Evolutionary conservation across 1,140 invertebrate genomes (phyloP), one percentile per base, ranked within the genome.

Genomic region (Harlomillsia oculata): DNA sequence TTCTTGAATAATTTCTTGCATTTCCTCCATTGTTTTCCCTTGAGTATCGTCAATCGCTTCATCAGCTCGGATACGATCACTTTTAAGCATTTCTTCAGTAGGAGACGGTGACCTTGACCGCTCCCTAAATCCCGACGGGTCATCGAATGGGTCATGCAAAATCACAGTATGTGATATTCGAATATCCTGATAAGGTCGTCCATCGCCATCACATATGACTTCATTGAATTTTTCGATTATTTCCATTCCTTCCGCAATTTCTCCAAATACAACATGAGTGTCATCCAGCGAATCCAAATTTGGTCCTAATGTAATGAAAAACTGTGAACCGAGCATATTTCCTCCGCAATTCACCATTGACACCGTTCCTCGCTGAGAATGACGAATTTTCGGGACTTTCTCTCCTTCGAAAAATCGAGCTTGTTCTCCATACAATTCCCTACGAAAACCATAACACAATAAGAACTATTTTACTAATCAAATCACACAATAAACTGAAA

Each of bases 131-230:
- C 81, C 82, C 55, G 77, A 68, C 2, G 89, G 87, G 75, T 99
- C 93, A 63, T 85, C 84, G 72, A 85, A 99, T 0, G 97, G 97
- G 76, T 99, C 97, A 69, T 97, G 87, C 8, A 99, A 73, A 29
- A 99, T 79, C 5, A 99, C 85, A 0, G 96, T 99, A 70, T 99
- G 97, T 1, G 91, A 93, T 55, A 99, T 96, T 62, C 94, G 71
- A 37, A 99, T 92, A 73, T 99, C 95, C 71, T 93, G 84, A 71
- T 91, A 97, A 0, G 97, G 97, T 39, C 87, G 76, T 68, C 93
- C 80, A n/a, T 82, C 77, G 25, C 81, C 80, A 76, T 99, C 95
- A 71, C 90, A 94, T 66, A 97, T 90, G 0, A 86, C 80, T 67
- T 97, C 91, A 72, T 99, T 99, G 0, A 99, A 76, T 69, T 87